A percentile compares a stretch with the other conserved stretches of the same genome.
These are phyloP conservation scores for Octodon degus DNA, from an alignment of 2,113 vertebrate species.

Conservation along the genomic window DNA sequence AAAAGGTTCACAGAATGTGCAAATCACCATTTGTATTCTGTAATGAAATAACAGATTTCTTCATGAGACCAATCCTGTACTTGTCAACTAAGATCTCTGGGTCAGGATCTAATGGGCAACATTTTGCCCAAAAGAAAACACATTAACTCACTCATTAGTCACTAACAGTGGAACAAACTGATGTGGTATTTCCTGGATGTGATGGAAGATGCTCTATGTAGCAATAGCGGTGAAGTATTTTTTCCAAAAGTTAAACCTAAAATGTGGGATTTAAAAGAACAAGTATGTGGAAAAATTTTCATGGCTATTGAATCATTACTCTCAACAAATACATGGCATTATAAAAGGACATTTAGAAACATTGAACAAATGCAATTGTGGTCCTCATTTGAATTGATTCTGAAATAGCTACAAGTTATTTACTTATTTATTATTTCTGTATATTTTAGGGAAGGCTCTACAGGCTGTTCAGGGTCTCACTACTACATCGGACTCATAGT, in stretches of 20 bases:
- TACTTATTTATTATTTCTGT: no score
- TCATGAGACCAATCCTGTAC: neutral
- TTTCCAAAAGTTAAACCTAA: neutral
- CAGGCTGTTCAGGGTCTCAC: no score
- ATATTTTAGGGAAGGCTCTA: no score
- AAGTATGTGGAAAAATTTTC: neutral
- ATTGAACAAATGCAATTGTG: neutral
- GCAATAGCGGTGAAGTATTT: neutral
- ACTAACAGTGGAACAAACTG: neutral
- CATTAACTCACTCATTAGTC: neutral
- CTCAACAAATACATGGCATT: neutral
- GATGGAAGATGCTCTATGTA: neutral
- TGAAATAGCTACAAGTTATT: neutral
- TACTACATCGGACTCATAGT: no score
- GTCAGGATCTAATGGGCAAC: neutral
- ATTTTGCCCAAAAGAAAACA: neutral
- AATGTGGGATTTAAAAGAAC: neutral
- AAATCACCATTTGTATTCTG: neutral
- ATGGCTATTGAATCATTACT: neutral
- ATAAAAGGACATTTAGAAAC: neutral
- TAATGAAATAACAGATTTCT: neutral
- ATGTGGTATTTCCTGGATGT: neutral
- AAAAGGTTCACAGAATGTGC: neutral
- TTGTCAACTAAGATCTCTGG: neutral
- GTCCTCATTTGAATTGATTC: neutral